Evolutionary conservation across 1,140 invertebrate species (phyloP).

Genomic region (Epicauta chinensis): DNA sequence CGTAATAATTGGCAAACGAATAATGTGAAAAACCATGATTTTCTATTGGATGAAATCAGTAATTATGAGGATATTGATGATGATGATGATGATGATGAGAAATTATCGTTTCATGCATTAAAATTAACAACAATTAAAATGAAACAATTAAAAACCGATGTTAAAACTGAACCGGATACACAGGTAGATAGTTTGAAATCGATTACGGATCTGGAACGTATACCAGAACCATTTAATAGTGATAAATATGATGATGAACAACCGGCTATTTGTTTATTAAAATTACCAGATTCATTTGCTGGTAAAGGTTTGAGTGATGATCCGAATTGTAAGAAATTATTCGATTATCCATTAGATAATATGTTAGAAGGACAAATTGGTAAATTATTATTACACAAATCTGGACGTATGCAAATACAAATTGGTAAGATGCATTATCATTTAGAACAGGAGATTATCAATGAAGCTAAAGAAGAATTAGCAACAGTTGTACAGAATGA

Average conservation of each 20-base stretch:
- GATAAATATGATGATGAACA: constrained; percentile 21
- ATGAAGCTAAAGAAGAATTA: constrained; percentile 6
- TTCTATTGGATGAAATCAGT: not conserved
- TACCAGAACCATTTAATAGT: constrained; percentile 11
- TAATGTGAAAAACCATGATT: constrained; percentile 23
- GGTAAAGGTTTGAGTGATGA: constrained; percentile 33
- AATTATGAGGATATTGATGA: not conserved
- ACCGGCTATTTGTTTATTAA: constrained; percentile 21
- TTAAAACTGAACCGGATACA: constrained; percentile 18
- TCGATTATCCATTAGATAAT: constrained; percentile 26
- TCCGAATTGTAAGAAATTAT: constrained; percentile 26
- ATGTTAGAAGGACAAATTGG: constrained; percentile 34
- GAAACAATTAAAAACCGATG: constrained; percentile 13
- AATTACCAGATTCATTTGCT: constrained; percentile 31
- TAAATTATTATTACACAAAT: constrained; percentile 27
- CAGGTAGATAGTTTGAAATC: too few species aligned
- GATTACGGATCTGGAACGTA: constrained; percentile 13
- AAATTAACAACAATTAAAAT: constrained; percentile 9
- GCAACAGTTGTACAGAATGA: not conserved
- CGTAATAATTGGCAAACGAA: constrained; percentile 27
- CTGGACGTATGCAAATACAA: constrained; percentile 28
- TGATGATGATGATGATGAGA: constrained; percentile 24
- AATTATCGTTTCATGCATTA: constrained; percentile 21
- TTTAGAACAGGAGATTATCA: constrained; percentile 13
- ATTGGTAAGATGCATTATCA: constrained; percentile 29